Conservation (phyloP, 2,888 invertebrate genomes). For the Melieria crassipennis region DNA sequence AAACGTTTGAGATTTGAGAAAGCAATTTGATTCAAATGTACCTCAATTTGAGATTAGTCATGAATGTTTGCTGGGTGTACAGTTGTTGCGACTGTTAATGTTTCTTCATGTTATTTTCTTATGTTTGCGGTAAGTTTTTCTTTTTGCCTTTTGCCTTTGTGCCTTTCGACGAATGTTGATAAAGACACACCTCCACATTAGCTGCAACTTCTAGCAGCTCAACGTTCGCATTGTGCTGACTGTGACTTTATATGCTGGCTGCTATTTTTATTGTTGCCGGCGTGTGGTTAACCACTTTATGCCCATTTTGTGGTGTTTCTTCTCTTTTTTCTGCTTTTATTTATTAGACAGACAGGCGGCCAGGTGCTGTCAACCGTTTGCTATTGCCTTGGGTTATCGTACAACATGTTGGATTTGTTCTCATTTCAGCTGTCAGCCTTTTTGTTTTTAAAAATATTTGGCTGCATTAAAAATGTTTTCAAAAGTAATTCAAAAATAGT, state of each 20-base stretch:
- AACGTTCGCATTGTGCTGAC: background rate
- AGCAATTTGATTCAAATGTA: no score
- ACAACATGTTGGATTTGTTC: no score
- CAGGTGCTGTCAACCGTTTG: background rate
- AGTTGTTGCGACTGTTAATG: no score
- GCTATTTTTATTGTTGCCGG: slow-evolving; percentile 3
- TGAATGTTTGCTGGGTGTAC: no score
- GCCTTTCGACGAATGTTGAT: background rate
- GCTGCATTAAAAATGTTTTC: no score
- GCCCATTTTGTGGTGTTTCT: slow-evolving; percentile 35
- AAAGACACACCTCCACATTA: slow-evolving; percentile 32
- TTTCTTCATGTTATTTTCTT: no score
- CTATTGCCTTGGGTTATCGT: background rate
- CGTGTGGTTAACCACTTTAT: slow-evolving; percentile 33
- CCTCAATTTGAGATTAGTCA: no score
- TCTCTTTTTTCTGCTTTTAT: background rate
- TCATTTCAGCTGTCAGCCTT: no score
- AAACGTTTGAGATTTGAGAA: no score
- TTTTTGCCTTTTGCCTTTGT: background rate
- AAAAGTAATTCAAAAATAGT: no score
- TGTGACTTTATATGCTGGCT: background rate
- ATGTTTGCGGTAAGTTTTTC: no score
- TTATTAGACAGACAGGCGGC: background rate
- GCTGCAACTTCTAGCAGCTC: slow-evolving; percentile 20
- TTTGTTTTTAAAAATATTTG: no score